Base-by-base conservation (phyloP, 2,797 vertebrate species). In the Margarornis squamiger region DNA sequence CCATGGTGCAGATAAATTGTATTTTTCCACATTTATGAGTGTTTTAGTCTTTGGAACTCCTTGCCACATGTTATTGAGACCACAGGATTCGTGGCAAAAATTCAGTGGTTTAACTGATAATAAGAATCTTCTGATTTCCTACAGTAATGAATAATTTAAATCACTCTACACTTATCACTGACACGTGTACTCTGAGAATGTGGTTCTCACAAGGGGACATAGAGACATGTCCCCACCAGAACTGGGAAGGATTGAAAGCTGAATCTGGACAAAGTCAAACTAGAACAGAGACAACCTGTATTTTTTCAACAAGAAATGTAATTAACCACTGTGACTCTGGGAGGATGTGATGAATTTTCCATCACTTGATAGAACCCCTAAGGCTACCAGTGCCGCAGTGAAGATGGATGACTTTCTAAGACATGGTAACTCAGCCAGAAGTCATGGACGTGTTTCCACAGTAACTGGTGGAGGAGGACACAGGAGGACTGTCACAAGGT, bases 241-340 rank as follows among this genome's bases (percentile, higher is more conserved):
- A 72, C 24, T 57, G 38, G 26, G 30, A 79, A 75, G 30, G 43
- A 16, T 13, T 85, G 74, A 84, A 86, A 92, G 63, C 73, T 66
- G 79, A 93, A 86, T 34, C n/a, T 78, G 36, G 55, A 62, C 55
- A 76, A 82, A 93, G 16, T 79, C 77, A 84, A 77, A 58, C 57
- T 61, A 61, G 41, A 86, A 68, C 61, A 34, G 66, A 86, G 27
- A 51, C 43, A 90, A 61, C 5, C 23, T 58, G 2, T 55, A 18
- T 88, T 91, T 94, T 92, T 81, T 72, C 79, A 95, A 86, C 54
- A 54, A 61, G 78, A 71, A 55, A 76, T 21, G 38, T 88, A 91
- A 90, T 91, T 94, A 84, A 88, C 52, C 32, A 52, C 57, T 93
- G 59, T 59, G 68, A 46, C 39, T 82, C 45, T 75, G 71, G 81